Base-by-base conservation (phyloP, 2,113 vertebrate genomes). In the Amazona vittata region DNA sequence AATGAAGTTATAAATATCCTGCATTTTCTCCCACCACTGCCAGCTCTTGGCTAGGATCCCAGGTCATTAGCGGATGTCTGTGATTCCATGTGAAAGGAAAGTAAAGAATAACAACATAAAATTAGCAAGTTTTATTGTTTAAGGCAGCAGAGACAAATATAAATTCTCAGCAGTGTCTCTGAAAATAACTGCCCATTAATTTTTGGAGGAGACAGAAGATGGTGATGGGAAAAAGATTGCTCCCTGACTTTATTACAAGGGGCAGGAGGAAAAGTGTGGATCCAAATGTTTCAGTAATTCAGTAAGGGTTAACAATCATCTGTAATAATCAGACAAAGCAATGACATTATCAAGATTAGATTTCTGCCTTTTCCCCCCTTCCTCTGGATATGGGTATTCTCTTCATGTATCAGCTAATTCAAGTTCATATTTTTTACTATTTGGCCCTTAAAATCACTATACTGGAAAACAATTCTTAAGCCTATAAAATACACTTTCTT, bases 1-100 rank as follows among this genome's bases (percentile, higher is more conserved):
- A 94, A 94, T 74, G 85, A 95, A 95, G 90, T 86, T 96, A 95
- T 92, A 94, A 96, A 96, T 97, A 93, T 71, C 75, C 82, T 63
- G 43, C 67, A 70, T 85, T 86, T 93, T 96, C 79, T 86, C 82
- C 68, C 59, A 86, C 53, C 4, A 2, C 68, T 6, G 17, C 87
- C 83, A 78, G 71, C 68, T 88, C 60, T 93, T 97, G 96, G 95
- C 96, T 80, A 53, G 47, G 37, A 85, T 95, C 92, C 96, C 92
- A 96, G 85, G 79, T 81, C 87, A 96, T 95, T 87, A 94, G 90
- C 0, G 2, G 82, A 97, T 90, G 94, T 96, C 94, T 94, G 52
- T 55, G 68, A 90, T 74, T 90, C 62, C 88, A 86, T 88, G 90
- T 89, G 92, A 94, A 94, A 93, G 63, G 63, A 86, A 93, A 97